A percentile compares a stretch with the other conserved stretches of the same genome.
Evolutionary conservation across 2,113 vertebrate genomes (phyloP).

Genomic region (Chaenogobius annularis): DNA sequence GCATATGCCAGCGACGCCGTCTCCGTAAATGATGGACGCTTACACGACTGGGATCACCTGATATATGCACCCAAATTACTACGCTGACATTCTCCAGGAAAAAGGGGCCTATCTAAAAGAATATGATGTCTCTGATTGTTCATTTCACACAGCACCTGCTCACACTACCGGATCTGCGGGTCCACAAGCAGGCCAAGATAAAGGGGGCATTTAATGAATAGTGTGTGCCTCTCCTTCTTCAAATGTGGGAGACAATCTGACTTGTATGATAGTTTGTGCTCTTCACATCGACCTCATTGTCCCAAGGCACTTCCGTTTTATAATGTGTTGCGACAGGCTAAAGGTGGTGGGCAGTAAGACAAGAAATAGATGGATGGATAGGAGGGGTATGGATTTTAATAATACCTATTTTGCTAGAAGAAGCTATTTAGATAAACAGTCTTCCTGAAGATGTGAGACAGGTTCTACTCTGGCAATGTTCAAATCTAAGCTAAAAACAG

Average conservation of each 20-base stretch:
- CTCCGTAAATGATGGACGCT: slow-evolving; percentile 47
- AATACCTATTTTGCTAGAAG: no score
- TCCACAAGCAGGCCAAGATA: slow-evolving; percentile 31
- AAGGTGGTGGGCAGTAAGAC: neutral
- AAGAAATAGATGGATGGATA: no score
- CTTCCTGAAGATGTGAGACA: no score
- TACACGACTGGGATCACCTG: slow-evolving; percentile 43
- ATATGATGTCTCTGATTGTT: slow-evolving; percentile 68
- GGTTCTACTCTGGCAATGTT: no score
- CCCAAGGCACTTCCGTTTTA: slow-evolving; percentile 16
- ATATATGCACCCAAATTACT: slow-evolving; percentile 65
- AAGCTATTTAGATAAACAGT: no score
- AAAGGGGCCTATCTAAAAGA: slow-evolving; percentile 27
- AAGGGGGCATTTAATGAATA: slow-evolving; percentile 41
- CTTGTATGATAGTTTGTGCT: slow-evolving; percentile 28
- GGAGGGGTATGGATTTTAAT: no score
- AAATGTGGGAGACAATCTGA: slow-evolving; percentile 48
- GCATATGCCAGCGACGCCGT: slow-evolving; percentile 37
- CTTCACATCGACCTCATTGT: slow-evolving; percentile 11
- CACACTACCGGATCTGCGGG: slow-evolving; percentile 16
- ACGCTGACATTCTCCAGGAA: slow-evolving; percentile 57
- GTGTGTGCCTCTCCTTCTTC: slow-evolving; percentile 7
- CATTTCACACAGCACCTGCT: slow-evolving; percentile 68
- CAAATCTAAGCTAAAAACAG: no score
- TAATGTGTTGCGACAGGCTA: slow-evolving; percentile 29